A percentile compares a stretch with the other conserved stretches of the same genome.
phyloP scores from a whole-genome alignment of 2,113 vertebrate species.

The Macrotus californicus region DNA sequence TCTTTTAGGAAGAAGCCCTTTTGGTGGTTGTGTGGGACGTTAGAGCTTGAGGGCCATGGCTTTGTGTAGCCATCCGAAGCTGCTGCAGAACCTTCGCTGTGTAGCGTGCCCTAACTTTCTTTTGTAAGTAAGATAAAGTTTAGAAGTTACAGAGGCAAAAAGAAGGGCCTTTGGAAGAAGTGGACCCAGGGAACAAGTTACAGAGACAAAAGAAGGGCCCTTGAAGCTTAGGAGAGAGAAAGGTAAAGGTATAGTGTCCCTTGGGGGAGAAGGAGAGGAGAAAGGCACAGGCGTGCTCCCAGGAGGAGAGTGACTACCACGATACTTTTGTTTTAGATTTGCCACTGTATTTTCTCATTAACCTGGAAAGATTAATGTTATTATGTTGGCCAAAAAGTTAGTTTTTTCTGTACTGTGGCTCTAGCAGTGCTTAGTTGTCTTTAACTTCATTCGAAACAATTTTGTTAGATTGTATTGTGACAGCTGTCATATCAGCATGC shows the following conservation, averaged over 20 bases:
- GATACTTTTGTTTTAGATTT: background rate
- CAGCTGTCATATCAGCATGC: no score
- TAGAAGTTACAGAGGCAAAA: background rate
- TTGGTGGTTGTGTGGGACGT: background rate
- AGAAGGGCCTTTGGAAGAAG: background rate
- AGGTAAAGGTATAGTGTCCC: background rate
- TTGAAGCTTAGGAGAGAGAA: background rate
- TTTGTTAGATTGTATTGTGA: no score
- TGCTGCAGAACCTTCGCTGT: background rate
- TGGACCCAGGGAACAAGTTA: background rate
- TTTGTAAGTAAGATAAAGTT: background rate
- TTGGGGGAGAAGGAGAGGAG: background rate
- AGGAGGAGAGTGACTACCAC: background rate
- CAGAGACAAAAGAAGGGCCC: background rate
- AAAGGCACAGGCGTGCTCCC: background rate
- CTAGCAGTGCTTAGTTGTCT: no score
- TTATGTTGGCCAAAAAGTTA: no score
- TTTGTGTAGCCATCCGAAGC: background rate
- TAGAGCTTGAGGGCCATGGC: background rate
- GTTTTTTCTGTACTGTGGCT: no score
- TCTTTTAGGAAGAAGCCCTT: background rate
- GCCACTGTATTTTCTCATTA: conserved; percentile 2
- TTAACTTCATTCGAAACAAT: no score
- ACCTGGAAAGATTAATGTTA: background rate
- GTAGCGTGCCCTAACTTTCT: background rate